Conservation (phyloP, 2,113 vertebrate genomes). For the Scartelaos histophorus region DNA sequence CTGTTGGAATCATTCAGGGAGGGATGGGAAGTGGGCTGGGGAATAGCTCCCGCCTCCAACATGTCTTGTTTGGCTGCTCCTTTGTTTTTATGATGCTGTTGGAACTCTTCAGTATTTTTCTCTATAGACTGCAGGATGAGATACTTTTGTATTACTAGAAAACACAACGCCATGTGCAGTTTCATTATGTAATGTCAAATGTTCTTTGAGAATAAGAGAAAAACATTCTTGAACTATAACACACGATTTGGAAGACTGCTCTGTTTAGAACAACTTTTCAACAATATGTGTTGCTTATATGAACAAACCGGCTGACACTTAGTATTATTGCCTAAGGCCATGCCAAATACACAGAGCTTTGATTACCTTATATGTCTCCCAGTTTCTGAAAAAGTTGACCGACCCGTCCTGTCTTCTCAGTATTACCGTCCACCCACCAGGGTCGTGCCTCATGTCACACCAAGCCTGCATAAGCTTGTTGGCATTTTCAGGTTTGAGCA, state of each 20-base stretch:
- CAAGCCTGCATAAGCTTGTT: conserved; percentile 93
- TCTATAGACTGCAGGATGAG: conserved; percentile 18
- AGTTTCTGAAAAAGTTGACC: conserved; percentile 94
- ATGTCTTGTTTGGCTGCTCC: conserved; percentile 3
- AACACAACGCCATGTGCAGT: conserved; percentile 5
- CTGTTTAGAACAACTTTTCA: neutral
- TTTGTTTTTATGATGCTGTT: conserved; percentile 1
- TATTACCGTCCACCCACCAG: conserved; percentile 92
- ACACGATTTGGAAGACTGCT: neutral
- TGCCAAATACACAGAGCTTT: neutral
- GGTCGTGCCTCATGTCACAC: conserved; percentile 92
- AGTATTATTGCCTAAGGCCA: neutral
- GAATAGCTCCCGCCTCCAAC: conserved; percentile 8
- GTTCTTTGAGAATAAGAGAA: neutral
- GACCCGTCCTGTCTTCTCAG: conserved; percentile 89
- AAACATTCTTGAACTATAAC: neutral
- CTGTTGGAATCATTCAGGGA: conserved; percentile 26
- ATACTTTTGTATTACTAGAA: conserved; percentile 5
- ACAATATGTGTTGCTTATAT: neutral
- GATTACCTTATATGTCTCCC: conserved; percentile 92
- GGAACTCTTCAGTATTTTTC: neutral
- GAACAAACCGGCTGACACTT: neutral
- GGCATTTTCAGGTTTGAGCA: conserved; percentile 88
- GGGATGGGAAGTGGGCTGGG: conserved; percentile 3
- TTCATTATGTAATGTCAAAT: neutral